Evolutionary conservation across 2,888 invertebrate genomes (phyloP).

Genomic region (Campoplex nolae): DNA sequence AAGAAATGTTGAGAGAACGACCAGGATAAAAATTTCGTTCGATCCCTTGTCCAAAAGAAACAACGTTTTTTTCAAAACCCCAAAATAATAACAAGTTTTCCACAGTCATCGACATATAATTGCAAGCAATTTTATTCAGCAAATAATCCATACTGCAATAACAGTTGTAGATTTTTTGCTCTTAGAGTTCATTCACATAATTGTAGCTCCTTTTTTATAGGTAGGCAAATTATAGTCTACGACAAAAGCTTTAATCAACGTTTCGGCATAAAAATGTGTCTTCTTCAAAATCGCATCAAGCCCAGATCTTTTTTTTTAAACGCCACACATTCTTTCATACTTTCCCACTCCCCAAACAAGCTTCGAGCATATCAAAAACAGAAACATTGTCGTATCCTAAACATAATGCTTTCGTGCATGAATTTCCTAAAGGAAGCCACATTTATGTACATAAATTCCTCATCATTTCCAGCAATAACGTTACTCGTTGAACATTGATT

Average conservation of each 20-base stretch:
- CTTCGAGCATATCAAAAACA: not conserved
- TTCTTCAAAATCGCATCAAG: not conserved
- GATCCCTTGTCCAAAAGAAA: slow-evolving; percentile 23
- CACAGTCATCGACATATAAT: not conserved
- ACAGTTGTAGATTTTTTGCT: not conserved
- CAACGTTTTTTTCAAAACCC: not conserved
- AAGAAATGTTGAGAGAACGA: not conserved
- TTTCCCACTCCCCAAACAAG: not conserved
- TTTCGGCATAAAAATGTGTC: too few species aligned
- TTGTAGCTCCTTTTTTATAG: not conserved
- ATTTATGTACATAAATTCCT: not conserved
- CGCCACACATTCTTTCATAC: not conserved
- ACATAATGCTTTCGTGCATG: not conserved
- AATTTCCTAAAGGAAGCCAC: not conserved
- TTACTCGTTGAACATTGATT: not conserved
- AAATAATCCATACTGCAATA: not conserved
- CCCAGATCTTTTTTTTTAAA: not conserved
- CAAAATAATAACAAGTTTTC: not conserved
- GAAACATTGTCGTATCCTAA: not conserved
- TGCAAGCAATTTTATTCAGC: not conserved
- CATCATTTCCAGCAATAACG: not conserved
- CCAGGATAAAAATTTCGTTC: slow-evolving; percentile 54
- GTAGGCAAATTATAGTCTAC: not conserved
- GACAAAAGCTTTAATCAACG: not conserved
- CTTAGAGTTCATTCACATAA: not conserved